Conservation (phyloP, 2,797 vertebrate genomes). For the Hapalemur alaotrensis region DNA sequence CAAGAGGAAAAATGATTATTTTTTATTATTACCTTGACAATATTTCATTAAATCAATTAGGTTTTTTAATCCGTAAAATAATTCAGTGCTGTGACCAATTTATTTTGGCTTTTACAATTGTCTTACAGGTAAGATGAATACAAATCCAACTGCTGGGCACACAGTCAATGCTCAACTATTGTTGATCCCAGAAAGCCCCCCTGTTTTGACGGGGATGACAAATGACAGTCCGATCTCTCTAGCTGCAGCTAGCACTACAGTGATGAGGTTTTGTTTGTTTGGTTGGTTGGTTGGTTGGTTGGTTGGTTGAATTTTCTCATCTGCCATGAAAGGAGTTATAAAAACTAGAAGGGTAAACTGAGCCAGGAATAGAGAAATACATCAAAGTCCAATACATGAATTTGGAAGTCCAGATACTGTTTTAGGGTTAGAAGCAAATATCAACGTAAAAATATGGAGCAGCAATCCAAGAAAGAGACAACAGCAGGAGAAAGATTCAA, state of each 20-base stretch:
- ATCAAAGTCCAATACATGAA: neutral
- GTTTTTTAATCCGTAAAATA: neutral
- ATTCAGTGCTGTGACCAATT: neutral
- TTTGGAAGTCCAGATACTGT: neutral
- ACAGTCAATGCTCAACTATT: neutral
- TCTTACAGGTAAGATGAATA: neutral
- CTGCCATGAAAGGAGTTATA: neutral
- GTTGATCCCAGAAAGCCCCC: neutral
- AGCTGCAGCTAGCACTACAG: neutral
- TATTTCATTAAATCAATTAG: neutral
- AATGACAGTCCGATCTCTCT: neutral
- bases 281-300: neutral
- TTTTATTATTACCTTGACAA: neutral
- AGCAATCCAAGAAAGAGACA: neutral
- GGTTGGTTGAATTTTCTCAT: neutral
- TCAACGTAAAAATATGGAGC: neutral
- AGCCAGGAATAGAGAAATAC: neutral
- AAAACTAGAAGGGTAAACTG: neutral
- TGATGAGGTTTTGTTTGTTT: neutral
- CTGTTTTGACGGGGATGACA: accelerated
- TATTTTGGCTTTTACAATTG: neutral
- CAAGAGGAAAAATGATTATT: neutral
- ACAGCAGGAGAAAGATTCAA: neutral
- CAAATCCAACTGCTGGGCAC: neutral
- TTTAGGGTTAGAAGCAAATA: neutral